A percentile compares a stretch with the other conserved stretches of the same genome.
phyloP scores from a whole-genome alignment of 2,797 vertebrate genomes.

The Hirundo rustica region DNA sequence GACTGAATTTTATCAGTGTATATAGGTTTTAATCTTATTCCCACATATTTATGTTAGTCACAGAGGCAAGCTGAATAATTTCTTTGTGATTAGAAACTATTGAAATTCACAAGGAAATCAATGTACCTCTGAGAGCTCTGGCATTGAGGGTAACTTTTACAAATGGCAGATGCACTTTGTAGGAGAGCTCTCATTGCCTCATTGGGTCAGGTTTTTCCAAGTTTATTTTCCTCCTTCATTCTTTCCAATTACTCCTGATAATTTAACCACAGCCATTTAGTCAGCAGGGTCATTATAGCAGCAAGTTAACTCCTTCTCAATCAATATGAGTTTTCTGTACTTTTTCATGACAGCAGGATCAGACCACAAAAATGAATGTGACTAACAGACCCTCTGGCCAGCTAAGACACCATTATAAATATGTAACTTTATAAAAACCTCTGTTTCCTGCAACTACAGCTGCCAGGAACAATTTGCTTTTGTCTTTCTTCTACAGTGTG shows the following conservation, averaged over 20 bases:
- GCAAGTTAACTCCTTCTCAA: slow-evolving; percentile 1
- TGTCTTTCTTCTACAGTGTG: neutral
- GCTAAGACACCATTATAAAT: slow-evolving; percentile 24
- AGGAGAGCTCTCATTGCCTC: neutral
- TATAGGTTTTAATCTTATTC: slow-evolving; percentile 58
- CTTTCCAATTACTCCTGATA: slow-evolving; percentile 65
- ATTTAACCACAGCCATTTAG: slow-evolving; percentile 50
- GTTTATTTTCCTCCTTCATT: slow-evolving; percentile 44
- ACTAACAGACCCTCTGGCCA: neutral
- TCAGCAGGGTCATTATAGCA: slow-evolving; percentile 26
- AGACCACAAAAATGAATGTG: neutral
- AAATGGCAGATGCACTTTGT: neutral
- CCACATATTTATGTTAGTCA: slow-evolving; percentile 47
- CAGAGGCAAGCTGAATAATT: slow-evolving; percentile 51
- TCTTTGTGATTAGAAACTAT: slow-evolving; percentile 59
- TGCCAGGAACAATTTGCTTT: neutral
- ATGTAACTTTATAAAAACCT: neutral
- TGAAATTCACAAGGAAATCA: slow-evolving; percentile 44
- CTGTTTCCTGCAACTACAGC: neutral
- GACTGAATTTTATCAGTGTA: slow-evolving; percentile 68
- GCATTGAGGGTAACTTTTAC: neutral
- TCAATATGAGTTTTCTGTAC: neutral
- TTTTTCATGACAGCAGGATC: neutral
- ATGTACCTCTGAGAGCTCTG: slow-evolving; percentile 33
- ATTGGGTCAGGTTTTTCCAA: neutral